These are phyloP conservation scores for Neolamprologus falcicula DNA, from an alignment of 2,113 vertebrate genomes.

Conservation along the genomic window DNA sequence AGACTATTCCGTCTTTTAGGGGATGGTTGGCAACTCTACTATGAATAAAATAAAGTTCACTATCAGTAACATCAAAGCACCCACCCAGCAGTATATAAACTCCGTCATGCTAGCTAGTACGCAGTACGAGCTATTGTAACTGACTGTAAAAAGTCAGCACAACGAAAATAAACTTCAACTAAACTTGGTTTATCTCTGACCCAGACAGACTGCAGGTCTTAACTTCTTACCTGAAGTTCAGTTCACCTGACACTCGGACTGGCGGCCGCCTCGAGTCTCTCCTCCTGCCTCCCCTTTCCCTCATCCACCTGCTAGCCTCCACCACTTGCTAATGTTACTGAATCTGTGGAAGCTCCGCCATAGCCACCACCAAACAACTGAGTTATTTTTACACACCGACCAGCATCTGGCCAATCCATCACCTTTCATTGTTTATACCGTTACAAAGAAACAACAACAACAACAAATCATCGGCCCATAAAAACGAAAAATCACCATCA, in stretches of 20 bases:
- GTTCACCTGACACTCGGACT: background rate
- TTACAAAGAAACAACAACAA: background rate
- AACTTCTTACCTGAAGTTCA: background rate
- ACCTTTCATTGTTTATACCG: background rate
- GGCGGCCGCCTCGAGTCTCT: rapidly evolving
- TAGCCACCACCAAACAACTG: background rate
- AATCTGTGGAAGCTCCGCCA: background rate
- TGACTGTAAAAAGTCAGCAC: background rate
- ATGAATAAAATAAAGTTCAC: background rate
- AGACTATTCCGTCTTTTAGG: rapidly evolving
- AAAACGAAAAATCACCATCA: background rate
- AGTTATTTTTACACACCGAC: background rate
- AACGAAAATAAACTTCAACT: rapidly evolving
- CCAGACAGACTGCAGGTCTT: rapidly evolving
- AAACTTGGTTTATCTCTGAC: background rate
- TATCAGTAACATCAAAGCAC: background rate
- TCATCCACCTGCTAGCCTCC: background rate
- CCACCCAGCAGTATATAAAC: rapidly evolving
- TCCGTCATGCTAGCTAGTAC: rapidly evolving
- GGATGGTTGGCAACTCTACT: background rate
- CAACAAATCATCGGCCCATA: background rate
- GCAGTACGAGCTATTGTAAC: rapidly evolving
- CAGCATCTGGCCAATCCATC: background rate
- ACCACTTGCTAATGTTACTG: background rate
- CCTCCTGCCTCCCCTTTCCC: rapidly evolving